Conservation (phyloP, 1,140 invertebrate species). For the Maconellicoccus hirsutus region DNA sequence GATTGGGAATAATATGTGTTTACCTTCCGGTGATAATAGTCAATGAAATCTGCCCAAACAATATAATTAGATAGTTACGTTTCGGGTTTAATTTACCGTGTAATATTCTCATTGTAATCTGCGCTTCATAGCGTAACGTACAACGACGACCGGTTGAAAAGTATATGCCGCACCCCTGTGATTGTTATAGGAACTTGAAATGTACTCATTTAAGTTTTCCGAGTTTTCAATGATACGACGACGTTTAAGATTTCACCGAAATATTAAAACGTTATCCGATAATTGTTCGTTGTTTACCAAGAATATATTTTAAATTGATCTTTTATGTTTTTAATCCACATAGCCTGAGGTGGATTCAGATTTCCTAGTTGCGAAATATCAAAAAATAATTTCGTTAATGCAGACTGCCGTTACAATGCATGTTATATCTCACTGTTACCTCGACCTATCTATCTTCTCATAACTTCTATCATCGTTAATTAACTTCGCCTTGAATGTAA, state of each 20-base stretch:
- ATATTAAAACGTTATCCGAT: no score
- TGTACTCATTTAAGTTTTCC: background rate
- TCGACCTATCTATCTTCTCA: background rate
- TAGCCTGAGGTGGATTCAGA: background rate
- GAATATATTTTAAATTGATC: no score
- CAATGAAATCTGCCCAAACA: constrained; percentile 7
- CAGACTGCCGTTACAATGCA: background rate
- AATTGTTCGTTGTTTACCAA: no score
- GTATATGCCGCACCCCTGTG: background rate
- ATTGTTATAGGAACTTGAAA: constrained; percentile 1
- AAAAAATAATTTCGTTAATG: background rate
- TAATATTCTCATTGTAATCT: constrained; percentile 13
- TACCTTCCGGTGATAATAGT: constrained; percentile 12
- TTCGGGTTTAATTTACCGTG: constrained; percentile 20
- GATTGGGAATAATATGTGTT: constrained; percentile 1
- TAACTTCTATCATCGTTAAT: background rate
- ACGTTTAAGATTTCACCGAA: no score
- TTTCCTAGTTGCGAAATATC: background rate
- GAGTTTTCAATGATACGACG: background rate
- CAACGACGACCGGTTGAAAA: background rate
- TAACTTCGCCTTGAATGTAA: background rate
- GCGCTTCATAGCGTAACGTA: constrained; percentile 6
- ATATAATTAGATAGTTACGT: constrained; percentile 18
- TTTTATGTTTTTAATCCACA: background rate
- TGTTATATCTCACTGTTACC: background rate